These are phyloP conservation scores for Elysia crispata DNA, from an alignment of 2,888 invertebrate genomes.

Conservation along the genomic window DNA sequence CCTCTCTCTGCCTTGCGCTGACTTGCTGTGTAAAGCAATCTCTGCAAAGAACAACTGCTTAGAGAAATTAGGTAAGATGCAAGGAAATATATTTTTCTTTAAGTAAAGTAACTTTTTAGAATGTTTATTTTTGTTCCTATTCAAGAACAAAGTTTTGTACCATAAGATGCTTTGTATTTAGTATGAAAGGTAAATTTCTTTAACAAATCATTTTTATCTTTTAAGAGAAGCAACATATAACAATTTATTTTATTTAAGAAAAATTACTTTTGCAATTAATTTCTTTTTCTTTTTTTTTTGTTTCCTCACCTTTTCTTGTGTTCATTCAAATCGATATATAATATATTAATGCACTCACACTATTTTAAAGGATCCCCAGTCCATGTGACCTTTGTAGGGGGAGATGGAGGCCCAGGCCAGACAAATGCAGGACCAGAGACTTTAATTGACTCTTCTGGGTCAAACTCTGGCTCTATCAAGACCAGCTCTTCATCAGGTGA, in stretches of 20 bases:
- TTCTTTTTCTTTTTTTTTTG: too few relatives aligned
- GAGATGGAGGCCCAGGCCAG: slow-evolving; percentile 41
- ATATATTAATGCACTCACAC: too few relatives aligned
- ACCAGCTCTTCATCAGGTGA: too few relatives aligned
- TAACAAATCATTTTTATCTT: too few relatives aligned
- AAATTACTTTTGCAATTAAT: too few relatives aligned
- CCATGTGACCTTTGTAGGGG: slow-evolving; percentile 34
- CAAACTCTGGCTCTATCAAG: not conserved
- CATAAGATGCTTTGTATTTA: too few relatives aligned
- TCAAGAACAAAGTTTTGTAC: not conserved
- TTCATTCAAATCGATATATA: too few relatives aligned
- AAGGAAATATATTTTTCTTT: not conserved
- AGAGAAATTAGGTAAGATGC: slow-evolving; percentile 68
- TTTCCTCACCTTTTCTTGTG: too few relatives aligned
- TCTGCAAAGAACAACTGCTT: slow-evolving; percentile 69
- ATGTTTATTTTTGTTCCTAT: not conserved
- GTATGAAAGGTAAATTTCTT: too few relatives aligned
- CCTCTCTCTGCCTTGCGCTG: slow-evolving; percentile 59
- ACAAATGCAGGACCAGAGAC: slow-evolving; percentile 41
- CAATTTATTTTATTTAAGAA: too few relatives aligned
- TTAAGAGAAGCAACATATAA: too few relatives aligned
- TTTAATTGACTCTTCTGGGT: slow-evolving; percentile 29
- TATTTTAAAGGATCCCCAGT: slow-evolving; percentile 35
- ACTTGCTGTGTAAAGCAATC: slow-evolving; percentile 64
- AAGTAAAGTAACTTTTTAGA: not conserved